These are phyloP conservation scores for Eupeodes latifasciatus DNA, from an alignment of 2,888 invertebrate genomes.

Conservation along the genomic window DNA sequence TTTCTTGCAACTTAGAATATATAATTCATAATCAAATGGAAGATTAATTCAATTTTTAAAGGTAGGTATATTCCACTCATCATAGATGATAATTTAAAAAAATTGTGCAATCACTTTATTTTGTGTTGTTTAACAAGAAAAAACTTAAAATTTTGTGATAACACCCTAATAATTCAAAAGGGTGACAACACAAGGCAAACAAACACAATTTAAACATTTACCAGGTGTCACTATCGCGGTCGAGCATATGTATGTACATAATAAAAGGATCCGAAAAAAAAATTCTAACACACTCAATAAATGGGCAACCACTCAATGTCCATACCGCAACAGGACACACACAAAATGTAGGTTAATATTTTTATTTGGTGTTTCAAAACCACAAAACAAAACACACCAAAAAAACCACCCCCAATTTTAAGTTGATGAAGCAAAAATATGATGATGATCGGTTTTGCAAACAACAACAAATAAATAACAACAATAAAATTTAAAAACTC, in stretches of 20 bases:
- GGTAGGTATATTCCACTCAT: neutral
- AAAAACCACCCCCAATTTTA: slow-evolving; percentile 22
- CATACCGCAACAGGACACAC: neutral
- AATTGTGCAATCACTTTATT: slow-evolving; percentile 1
- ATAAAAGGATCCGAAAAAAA: neutral
- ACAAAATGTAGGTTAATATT: neutral
- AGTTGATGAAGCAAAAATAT: neutral
- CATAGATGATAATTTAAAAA: neutral
- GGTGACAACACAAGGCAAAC: slow-evolving; percentile 29
- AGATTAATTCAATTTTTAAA: slow-evolving; percentile 4
- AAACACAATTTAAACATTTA: slow-evolving; percentile 26
- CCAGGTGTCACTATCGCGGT: slow-evolving; percentile 38
- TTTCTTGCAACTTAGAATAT: neutral
- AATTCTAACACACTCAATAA: slow-evolving; percentile 11
- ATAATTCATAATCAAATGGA: neutral
- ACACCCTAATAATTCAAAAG: slow-evolving; percentile 16
- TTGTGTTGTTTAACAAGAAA: neutral
- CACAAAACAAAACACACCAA: neutral
- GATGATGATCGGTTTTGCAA: slow-evolving; percentile 27
- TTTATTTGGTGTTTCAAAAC: neutral
- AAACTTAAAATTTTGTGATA: neutral
- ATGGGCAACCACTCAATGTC: neutral
- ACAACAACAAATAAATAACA: neutral
- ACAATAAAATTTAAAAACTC: neutral
- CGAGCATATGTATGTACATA: neutral